Conservation (phyloP, 1,140 invertebrate genomes). For the Adoxophyes honmai region DNA sequence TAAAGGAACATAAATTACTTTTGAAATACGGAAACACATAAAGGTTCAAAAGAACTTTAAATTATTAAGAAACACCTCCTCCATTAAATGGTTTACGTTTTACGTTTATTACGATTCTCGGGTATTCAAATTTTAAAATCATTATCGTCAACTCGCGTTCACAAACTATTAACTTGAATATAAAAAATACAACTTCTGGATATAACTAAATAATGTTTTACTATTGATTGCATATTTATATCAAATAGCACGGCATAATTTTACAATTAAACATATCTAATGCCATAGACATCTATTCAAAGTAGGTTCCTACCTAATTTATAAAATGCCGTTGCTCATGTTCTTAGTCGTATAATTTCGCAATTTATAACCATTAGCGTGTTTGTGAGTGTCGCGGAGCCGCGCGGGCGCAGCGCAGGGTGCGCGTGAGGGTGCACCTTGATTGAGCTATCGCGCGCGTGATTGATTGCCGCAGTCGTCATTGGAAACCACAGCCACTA, state of each 20-base stretch:
- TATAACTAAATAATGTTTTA: too few species aligned
- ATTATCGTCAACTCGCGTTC: too few species aligned
- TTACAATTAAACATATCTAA: slow-evolving; percentile 14
- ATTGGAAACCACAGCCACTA: slow-evolving; percentile 58
- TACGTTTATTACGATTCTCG: too few species aligned
- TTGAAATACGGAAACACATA: slow-evolving; percentile 39
- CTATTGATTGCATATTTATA: not conserved
- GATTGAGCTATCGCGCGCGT: slow-evolving; percentile 67
- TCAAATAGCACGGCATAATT: slow-evolving; percentile 2
- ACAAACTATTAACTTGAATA: too few species aligned
- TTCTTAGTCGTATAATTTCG: slow-evolving; percentile 56
- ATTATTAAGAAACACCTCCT: not conserved
- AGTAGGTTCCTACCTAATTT: slow-evolving; percentile 15
- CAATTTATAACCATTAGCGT: slow-evolving; percentile 68
- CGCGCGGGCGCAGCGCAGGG: slow-evolving; percentile 25
- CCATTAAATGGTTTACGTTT: too few species aligned
- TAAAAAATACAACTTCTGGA: too few species aligned
- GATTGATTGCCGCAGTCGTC: slow-evolving; percentile 61
- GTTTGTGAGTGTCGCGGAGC: slow-evolving; percentile 35
- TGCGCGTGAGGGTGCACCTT: slow-evolving; percentile 45
- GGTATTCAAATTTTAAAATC: too few species aligned
- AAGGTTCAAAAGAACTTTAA: slow-evolving; percentile 29
- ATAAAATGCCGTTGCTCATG: slow-evolving; percentile 36
- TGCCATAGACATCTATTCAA: slow-evolving; percentile 10
- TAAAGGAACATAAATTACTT: slow-evolving; percentile 47